A percentile compares a stretch with the other conserved stretches of the same genome.
phyloP scores from a whole-genome alignment of 2,888 invertebrate genomes.

The Habroteleia sp. region DNA sequence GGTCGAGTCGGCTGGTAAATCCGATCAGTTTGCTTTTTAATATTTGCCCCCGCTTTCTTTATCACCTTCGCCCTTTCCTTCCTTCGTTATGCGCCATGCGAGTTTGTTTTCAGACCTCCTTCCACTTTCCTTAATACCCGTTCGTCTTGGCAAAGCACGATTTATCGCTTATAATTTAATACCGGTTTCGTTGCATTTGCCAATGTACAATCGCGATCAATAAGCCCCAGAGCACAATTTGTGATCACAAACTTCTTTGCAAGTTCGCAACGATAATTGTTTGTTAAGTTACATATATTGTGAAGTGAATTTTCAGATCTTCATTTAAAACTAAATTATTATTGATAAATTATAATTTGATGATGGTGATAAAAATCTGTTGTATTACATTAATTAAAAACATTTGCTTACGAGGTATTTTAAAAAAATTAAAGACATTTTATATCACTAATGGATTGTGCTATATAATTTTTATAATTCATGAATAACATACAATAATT shows the following conservation, averaged over 20 bases:
- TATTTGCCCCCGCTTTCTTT: conserved; percentile 77
- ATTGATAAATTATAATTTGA: too few relatives aligned
- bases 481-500: too few relatives aligned
- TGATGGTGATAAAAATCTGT: too few relatives aligned
- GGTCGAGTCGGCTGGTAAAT: conserved; percentile 49
- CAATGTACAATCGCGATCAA: conserved; percentile 75
- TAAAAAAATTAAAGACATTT: too few relatives aligned
- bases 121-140: conserved; percentile 70
- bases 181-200: conserved; percentile 68
- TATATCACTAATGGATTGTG: too few relatives aligned
- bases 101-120: conserved; percentile 58
- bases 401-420: too few relatives aligned
- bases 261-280: conserved; percentile 17
- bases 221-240: conserved; percentile 37
- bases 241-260: neutral
- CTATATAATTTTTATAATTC: too few relatives aligned
- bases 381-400: too few relatives aligned
- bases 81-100: conserved; percentile 56
- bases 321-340: too few relatives aligned
- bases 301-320: too few relatives aligned
- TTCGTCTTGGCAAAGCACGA: conserved; percentile 71
- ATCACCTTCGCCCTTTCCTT: conserved; percentile 63
- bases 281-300: too few relatives aligned
- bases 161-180: conserved; percentile 79
- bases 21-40: conserved; percentile 78